Conservation (phyloP, 2,797 vertebrate species). For the Catostomus latipinnis region DNA sequence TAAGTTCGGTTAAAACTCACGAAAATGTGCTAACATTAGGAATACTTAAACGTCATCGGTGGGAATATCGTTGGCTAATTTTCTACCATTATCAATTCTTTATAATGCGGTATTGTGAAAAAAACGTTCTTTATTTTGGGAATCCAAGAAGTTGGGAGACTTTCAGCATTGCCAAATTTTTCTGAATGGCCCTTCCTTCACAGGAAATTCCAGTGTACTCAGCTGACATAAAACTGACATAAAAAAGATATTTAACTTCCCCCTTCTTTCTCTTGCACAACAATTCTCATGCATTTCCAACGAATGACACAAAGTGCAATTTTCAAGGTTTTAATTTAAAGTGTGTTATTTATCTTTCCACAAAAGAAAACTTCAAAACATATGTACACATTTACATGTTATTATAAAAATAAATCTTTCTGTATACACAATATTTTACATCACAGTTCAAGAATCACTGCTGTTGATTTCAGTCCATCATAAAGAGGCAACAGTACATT, state of each 20-base stretch:
- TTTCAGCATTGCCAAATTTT: constrained; percentile 68
- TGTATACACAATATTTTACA: constrained; percentile 83
- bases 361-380: constrained; percentile 61
- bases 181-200: constrained; percentile 55
- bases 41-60: not conserved
- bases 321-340: constrained; percentile 76
- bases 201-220: constrained; percentile 72
- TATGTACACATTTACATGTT: constrained; percentile 79
- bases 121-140: constrained; percentile 38
- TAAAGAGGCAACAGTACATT: constrained; percentile 8
- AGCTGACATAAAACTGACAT: constrained; percentile 56
- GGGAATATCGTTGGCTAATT: constrained; percentile 1
- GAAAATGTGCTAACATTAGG: not conserved
- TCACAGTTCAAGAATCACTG: constrained; percentile 73
- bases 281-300: constrained; percentile 3
- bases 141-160: constrained; percentile 63
- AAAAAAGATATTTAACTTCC: constrained; percentile 32
- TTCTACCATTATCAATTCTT: constrained; percentile 25
- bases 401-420: constrained; percentile 84
- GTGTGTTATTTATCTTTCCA: constrained; percentile 59
- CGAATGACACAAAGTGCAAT: constrained; percentile 39
- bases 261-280: not conserved
- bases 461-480: constrained; percentile 11
- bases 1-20: not conserved
- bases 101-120: constrained; percentile 27